Base-by-base conservation (phyloP, 2,888 invertebrate genomes). In the Nymphalis c-album region DNA sequence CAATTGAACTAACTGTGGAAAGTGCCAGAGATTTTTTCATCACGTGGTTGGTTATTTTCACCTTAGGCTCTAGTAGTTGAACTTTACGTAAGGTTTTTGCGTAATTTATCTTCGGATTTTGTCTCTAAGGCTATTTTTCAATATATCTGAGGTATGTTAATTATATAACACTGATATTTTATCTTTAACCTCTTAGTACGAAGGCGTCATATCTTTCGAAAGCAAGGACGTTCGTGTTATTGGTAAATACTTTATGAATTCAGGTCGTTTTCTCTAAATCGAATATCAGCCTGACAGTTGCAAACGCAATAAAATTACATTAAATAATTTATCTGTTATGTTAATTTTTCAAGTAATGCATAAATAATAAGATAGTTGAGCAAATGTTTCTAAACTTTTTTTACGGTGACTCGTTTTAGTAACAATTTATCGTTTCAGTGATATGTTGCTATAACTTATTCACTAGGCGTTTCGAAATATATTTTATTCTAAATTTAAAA, bases 161-260 rank as follows among this genome's bases (percentile, higher is more conserved):
- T 55, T 40, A 40, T 57, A 57, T 57, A 57, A 40, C 18, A 40
- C 10, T 18, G n/a, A 40, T 57, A n/a, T 40, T 40, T 35, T 40
- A 57, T 57, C 35, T 40, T 40, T 7, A 40, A 8, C 18, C 3
- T 57, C 18, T 40, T 18, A 71, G 57, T 64, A 64, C 67, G 64
- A 55, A 70, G 53, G 53, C n/a, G 70, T 64, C 35, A 72, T 73
- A 74, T 78, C 78, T 83, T 80, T 83, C 74, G 83, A 84, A 84
- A 82, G 84, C 83, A 84, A 84, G 84, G 84, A 79, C 83, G 79
- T 74, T 76, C 55, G 35, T 16, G 73, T 68, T 75, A 72, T 80
- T 80, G 73, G 79, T 75, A 74, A 80, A 77, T 72, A 71, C 63
- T 74, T 68, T 78, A 70, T 67, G 57, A 76, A 81, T 77, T 73